Conservation (phyloP, 23 tunicate genomes). For the Trididemnum miniatum region DNA sequence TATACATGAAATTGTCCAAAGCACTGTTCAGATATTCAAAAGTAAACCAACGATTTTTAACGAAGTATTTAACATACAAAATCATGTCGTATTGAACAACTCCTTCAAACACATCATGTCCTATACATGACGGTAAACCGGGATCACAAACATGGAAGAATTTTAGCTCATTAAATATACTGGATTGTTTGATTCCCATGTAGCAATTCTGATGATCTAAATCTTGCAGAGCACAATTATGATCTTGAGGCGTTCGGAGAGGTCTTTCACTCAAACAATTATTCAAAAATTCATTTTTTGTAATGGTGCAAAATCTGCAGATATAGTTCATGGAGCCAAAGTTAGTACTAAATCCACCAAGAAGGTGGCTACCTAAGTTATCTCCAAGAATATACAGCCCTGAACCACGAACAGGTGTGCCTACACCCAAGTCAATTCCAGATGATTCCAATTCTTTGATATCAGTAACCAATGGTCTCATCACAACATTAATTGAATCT, state of each 20-base stretch:
- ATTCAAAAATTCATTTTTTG: background rate
- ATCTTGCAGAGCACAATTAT: background rate
- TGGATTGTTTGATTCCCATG: constrained; percentile 6
- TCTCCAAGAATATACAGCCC: constrained; percentile 36
- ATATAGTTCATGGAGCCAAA: constrained; percentile 25
- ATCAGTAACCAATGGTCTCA: constrained; percentile 34
- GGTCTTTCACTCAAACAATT: background rate
- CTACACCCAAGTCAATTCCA: constrained; percentile 52
- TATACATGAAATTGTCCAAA: background rate
- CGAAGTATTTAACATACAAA: constrained; percentile 18
- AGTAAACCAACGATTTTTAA: background rate
- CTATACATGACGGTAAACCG: constrained; percentile 35
- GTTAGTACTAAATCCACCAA: constrained; percentile 58
- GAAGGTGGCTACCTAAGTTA: constrained; percentile 34
- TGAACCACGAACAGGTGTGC: background rate
- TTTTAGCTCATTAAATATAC: constrained; percentile 3
- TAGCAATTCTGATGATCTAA: background rate
- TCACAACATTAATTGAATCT: background rate
- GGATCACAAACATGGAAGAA: constrained; percentile 40
- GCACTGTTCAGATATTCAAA: background rate
- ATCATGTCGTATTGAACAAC: constrained; percentile 43
- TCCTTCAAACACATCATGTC: constrained; percentile 57
- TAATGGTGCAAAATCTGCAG: constrained; percentile 39
- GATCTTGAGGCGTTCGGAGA: constrained; percentile 8
- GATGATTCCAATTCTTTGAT: constrained; percentile 28